Base-by-base conservation (phyloP, 2,797 vertebrate species). In the Hephaestus fuliginosus region DNA sequence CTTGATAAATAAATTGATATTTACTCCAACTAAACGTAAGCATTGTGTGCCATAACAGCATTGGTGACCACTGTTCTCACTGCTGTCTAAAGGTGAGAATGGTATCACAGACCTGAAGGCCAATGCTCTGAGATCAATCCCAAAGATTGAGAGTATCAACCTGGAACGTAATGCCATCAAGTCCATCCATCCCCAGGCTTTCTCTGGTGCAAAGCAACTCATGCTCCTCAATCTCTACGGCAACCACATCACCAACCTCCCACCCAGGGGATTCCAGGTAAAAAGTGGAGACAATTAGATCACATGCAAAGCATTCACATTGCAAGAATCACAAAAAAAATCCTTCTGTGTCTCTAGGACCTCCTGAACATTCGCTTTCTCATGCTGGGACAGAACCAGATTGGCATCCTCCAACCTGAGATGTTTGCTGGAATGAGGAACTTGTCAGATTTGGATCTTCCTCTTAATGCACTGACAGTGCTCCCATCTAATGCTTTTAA, bases 291-390 rank as follows among this genome's bases (percentile, higher is more conserved):
- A 60, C 1, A 14, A 69, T 56, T 28, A 2, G 7, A 33, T 14
- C 39, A 7, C 2, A 14, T 44, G 1, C 20, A 36, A 8, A 62
- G 5, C 3, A 6, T 8, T 74, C 12, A 13, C 6, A 36, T 11
- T 8, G 41, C 11, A 68, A 22, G 46, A 36, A 64, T 46, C n/a
- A 55, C 4, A 67, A 30, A 18, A 28, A 41, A 30, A 68, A 62
- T 49, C 17, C 5, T 28, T 61, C 3, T n/a, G 1, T 67, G 1
- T 76, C 7, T 78, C 7, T 18, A 96, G 93, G 94, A 95, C 61
- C 94, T 96, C 28, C 86, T 94, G 41, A 96, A 93, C 83, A 94
- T 96, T 14, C 93, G 95, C 39, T 96, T 96, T 81, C 94, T 96
- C 43, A 95, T 96, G 94, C 82, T 96, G 87, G 95, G 95, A 13